Evolutionary conservation across 2,888 invertebrate genomes (phyloP), one percentile per base, ranked within the genome.

Genomic region (Chloromyia formosa): DNA sequence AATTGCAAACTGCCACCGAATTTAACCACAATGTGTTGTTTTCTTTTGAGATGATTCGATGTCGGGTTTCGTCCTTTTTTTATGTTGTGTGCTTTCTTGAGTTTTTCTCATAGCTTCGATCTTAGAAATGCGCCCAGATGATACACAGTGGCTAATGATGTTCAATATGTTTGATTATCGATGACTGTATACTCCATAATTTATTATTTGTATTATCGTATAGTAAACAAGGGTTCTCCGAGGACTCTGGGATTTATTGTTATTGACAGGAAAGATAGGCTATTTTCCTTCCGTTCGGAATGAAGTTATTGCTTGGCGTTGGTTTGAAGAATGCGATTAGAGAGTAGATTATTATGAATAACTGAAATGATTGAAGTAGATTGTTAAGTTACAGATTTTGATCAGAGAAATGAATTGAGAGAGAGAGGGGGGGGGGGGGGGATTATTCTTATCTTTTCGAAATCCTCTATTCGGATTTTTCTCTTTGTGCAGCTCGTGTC

Each of bases 1-100:
- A 77, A 77, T 77, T 77, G 76, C 68, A 56, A 60, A 62, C 27
- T 22, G 71, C 58, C 56, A 58, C 58, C 18, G 23, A 23, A 23
- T 66, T 66, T 16, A 66, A 66, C 42, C 49, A 45, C 45, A 22
- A 62, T n/a, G 35, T 62, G 35, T 62, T 62, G 35, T 40, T 62
- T 40, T 54, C 49, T 49, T 49, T 42, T 64, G n/a, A 10, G 18
- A 53, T n/a, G 18, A 53, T n/a, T 18, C 16, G 53, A 16, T 53
- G 53, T 53, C 53, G 53, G 16, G 56, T 56, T 35, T 35, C 7
- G 27, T 35, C 27, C 27, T 35, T 62, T 40, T 20, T 22, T 58
- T 9, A 20, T 3, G 27, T 2, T 7, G 2, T 4, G 35, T 62
- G 16, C 40, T 9, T 40, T 12, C 10, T 40, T 62, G 14, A 14